phyloP scores from a whole-genome alignment of 2,113 vertebrate genomes.

The Neoarius graeffei region DNA sequence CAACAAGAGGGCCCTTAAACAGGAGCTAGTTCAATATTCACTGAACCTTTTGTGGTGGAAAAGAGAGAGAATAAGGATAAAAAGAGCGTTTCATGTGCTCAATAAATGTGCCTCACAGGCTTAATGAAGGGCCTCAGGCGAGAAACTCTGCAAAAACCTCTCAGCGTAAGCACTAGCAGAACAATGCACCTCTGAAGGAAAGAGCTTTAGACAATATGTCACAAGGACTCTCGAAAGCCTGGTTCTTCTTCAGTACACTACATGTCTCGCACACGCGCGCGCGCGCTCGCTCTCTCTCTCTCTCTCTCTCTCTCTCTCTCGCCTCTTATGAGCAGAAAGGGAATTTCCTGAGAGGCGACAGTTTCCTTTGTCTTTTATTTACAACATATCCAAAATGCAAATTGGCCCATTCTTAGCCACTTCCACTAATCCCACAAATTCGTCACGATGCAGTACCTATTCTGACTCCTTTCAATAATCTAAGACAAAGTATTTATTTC shows the following conservation, averaged over 20 bases:
- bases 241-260: conserved; percentile 15
- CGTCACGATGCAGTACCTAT: background rate
- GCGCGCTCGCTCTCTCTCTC: background rate
- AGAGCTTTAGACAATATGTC: conserved; percentile 36
- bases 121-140: conserved; percentile 19
- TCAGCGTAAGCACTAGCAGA: conserved; percentile 25
- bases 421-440: conserved; percentile 1
- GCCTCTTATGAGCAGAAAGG: conserved; percentile 9
- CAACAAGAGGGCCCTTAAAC: background rate
- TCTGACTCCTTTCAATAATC: background rate
- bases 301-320: background rate
- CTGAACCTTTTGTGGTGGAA: background rate
- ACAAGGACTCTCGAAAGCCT: conserved; percentile 25
- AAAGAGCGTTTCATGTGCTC: background rate
- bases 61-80: background rate
- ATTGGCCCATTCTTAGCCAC: background rate
- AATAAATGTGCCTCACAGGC: background rate
- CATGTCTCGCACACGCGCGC: background rate
- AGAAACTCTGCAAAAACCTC: conserved; percentile 25
- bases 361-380: conserved; percentile 39
- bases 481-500: background rate
- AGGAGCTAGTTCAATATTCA: background rate
- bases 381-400: conserved; percentile 8
- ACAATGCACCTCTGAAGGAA: conserved; percentile 44
- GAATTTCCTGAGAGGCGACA: conserved; percentile 16